Evolutionary conservation across 1,140 invertebrate genomes (phyloP).

Genomic region (Drosophila guanche): DNA sequence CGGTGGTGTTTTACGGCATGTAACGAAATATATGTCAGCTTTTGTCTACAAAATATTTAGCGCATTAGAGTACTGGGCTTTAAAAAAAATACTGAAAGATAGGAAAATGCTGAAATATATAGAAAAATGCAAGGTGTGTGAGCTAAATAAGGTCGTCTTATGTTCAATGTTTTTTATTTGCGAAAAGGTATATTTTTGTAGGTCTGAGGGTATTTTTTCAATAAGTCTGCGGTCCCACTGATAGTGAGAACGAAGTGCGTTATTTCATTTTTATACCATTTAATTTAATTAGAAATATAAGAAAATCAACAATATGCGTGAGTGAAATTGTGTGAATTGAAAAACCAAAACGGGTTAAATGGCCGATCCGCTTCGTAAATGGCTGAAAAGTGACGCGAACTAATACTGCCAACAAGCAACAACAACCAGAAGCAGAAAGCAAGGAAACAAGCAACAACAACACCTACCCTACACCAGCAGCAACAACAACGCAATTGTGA

Average conservation of each 20-base stretch:
- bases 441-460: slow-evolving; percentile 53
- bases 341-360: slow-evolving; percentile 38
- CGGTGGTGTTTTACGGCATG: too few species aligned
- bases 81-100: too few species aligned
- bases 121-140: too few species aligned
- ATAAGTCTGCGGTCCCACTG: too few species aligned
- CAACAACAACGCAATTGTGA: slow-evolving; percentile 82
- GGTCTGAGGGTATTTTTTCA: too few species aligned
- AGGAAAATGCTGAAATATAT: too few species aligned
- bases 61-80: too few species aligned
- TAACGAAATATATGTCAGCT: too few species aligned
- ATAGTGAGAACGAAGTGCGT: slow-evolving; percentile 70
- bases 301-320: slow-evolving; percentile 67
- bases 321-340: slow-evolving; percentile 60
- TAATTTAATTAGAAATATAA: slow-evolving; percentile 75
- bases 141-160: too few species aligned
- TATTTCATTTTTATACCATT: slow-evolving; percentile 78
- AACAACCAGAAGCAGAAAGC: slow-evolving; percentile 51
- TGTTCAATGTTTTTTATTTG: too few species aligned
- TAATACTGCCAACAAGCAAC: slow-evolving; percentile 69
- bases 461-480: slow-evolving; percentile 48
- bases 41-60: too few species aligned
- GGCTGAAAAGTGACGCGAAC: slow-evolving; percentile 66
- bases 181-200: too few species aligned
- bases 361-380: slow-evolving; percentile 53